Base-by-base conservation (phyloP, 2,888 invertebrate genomes). In the Philonicus albiceps region DNA sequence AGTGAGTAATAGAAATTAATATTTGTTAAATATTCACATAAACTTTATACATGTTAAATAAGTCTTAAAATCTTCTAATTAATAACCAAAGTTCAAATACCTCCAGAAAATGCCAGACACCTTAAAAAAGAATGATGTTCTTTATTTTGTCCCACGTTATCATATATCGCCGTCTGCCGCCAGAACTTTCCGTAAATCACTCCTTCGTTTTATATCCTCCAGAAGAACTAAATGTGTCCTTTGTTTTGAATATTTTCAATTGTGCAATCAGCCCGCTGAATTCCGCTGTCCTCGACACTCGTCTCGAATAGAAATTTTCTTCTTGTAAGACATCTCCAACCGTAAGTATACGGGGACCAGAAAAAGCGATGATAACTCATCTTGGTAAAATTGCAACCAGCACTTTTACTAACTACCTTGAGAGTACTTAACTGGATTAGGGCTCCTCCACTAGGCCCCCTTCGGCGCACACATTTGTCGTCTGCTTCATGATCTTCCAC, bases 391-490 rank as follows among this genome's bases (percentile, higher is more conserved):
- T n/a, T 74, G 34, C 34, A 74, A 7, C 13, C 19, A 74, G 74
- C 74, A 74, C 74, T 74, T 74, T 31, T 19, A 74, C 74, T 74
- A 74, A 74, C 74, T 34, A 19, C 34, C 1, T 34, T n/a, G 19
- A 74, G 74, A 8, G 74, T 74, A 74, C 74, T 74, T 74, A 74
- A 74, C 31, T 34, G 74, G 31, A 31, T 74, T 74, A 74, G 74
- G 30, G 74, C 74, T 74, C 74, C 74, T 74, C 34, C 11, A 19
- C 34, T 11, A 11, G 3, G 19, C 64, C 27, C 19, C 27, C n/a
- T n/a, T 13, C 27, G 27, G 64, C 64, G 27, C 6, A 64, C 27
- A 27, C 64, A 64, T 3, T 64, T 64, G 64, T 74, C 11, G 74
- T 74, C 31, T 74, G 34, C 13, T 31, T n/a, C 31, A 34, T 74